Evolutionary conservation across 2,113 vertebrate genomes (phyloP), one percentile per base, ranked within the genome.

Genomic region (Gadus chalcogrammus): DNA sequence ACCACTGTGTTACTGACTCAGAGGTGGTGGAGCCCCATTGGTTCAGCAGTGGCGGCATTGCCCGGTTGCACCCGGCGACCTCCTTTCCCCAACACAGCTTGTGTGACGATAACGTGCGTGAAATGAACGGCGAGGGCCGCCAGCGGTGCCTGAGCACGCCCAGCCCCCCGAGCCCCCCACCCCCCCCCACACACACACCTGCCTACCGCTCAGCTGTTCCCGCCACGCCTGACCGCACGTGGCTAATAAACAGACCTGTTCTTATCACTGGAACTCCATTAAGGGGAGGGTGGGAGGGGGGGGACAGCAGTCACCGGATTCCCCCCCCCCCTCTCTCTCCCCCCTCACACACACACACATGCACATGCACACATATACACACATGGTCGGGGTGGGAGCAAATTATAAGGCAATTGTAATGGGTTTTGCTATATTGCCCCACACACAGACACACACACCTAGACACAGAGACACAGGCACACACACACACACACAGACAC

Each of bases 361-460:
- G 12, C 42, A 48, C 42, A 42, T 1, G 11, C 38, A 48, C 42
- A 48, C 42, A 1, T 13, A 0, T 9, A 13, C 42, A 48, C 42
- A 48, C 42, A 48, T 12, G 2, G 68, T 83, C 42, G 72, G 42
- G 79, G 73, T 72, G 73, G 77, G 80, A 73, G 84, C 82, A 80
- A 90, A 89, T 89, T 88, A 84, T 88, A 85, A 88, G 82, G 87
- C 87, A 86, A 87, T 87, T 89, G 85, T 86, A 91, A 89, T 88
- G 85, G 81, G 22, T 88, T 89, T 83, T 85, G 80, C 85, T 86
- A 77, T 86, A 87, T 84, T 83, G 87, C 82, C 82, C 72, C 42
- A 48, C 42, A 12, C 42, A 48, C 42, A 48, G 7, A 48, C 42
- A 48, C 11, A 7, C 42, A 48, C 42, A 48, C 42, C 8, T 9